Evolutionary conservation across 2,888 invertebrate genomes (phyloP).

Genomic region (Phanerotoma sp.): DNA sequence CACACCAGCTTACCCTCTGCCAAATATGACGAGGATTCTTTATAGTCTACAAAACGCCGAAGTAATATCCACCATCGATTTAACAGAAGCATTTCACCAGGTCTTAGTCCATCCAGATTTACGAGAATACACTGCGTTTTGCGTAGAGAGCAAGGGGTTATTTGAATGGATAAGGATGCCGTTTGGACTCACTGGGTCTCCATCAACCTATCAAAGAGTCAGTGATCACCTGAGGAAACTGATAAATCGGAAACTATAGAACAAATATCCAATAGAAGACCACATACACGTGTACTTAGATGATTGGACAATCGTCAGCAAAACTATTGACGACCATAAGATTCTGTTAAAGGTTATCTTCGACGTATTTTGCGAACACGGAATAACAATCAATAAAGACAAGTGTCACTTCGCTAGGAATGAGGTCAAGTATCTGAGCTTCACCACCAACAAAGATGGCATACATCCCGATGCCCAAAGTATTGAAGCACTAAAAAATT

Average conservation of each 20-base stretch:
- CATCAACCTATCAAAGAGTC: constrained; percentile 15
- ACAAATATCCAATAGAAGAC: neutral
- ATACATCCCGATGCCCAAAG: neutral
- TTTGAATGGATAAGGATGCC: constrained; percentile 25
- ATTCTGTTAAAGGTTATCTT: neutral
- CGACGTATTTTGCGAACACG: too few species aligned
- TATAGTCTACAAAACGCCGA: constrained; percentile 20
- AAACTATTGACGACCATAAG: neutral
- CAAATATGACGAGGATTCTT: constrained; percentile 21
- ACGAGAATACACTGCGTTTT: constrained; percentile 22
- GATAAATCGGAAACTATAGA: neutral
- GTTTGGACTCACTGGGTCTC: constrained; percentile 21
- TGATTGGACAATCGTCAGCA: neutral
- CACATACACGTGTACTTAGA: neutral
- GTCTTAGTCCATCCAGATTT: neutral
- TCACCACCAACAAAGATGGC: neutral
- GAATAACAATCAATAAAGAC: neutral
- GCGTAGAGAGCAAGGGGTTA: constrained; percentile 20
- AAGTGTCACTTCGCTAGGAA: neutral
- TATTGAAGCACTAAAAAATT: neutral
- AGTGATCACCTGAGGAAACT: constrained; percentile 10
- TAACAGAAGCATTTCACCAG: constrained; percentile 9
- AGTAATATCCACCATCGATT: constrained; percentile 32
- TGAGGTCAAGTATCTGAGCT: neutral
- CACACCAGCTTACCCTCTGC: constrained; percentile 30